Conservation (phyloP, 2,797 vertebrate species). For the Clarias platycephalus region DNA sequence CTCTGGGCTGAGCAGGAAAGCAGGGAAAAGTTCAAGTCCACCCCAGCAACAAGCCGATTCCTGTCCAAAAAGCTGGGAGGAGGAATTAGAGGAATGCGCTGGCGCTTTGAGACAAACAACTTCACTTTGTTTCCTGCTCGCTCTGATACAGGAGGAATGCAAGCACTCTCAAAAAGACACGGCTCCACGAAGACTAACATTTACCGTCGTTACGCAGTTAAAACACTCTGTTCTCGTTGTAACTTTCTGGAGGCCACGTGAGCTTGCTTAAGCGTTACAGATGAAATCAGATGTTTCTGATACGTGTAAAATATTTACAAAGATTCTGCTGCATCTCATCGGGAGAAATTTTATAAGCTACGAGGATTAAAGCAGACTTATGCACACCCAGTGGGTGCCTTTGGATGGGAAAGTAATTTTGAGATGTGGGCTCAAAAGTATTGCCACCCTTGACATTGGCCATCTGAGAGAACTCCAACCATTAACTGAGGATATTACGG, state of each 20-base stretch:
- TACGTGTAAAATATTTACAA: background rate
- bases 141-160: constrained; percentile 55
- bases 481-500: background rate
- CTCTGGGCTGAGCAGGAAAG: constrained; percentile 48
- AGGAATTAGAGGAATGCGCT: constrained; percentile 94
- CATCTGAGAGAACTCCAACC: background rate
- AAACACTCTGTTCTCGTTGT: constrained; percentile 10
- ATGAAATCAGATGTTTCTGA: background rate
- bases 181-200: constrained; percentile 1
- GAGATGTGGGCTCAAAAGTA: background rate
- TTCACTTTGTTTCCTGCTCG: constrained; percentile 79
- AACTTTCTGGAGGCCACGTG: background rate
- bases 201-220: background rate
- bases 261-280: background rate
- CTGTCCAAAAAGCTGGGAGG: constrained; percentile 78
- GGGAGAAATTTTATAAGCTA: too few species aligned
- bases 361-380: background rate
- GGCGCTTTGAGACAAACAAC: constrained; percentile 89
- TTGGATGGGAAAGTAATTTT: background rate
- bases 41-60: constrained; percentile 92
- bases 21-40: constrained; percentile 82
- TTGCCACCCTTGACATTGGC: too few species aligned
- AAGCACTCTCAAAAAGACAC: constrained; percentile 31
- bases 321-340: background rate
- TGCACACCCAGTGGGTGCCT: background rate